Base-by-base conservation (phyloP, 2,888 invertebrate species). In the Sylvicola cinctus region DNA sequence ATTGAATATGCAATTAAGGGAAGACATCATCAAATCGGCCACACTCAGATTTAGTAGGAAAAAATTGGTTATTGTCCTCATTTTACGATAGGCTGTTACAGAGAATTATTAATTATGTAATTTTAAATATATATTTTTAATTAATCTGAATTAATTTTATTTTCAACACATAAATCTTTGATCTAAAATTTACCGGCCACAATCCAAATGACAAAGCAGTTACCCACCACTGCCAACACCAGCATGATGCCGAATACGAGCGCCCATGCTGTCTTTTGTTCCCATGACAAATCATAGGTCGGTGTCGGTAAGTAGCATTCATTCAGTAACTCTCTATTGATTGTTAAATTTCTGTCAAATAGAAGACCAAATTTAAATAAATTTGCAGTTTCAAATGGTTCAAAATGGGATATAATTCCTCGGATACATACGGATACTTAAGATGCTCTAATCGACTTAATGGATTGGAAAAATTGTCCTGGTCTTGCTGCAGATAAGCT, bases 121-220 rank as follows among this genome's bases (percentile, higher is more conserved):
- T n/a, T n/a, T n/a, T n/a, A n/a, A n/a, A n/a, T n/a, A n/a, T n/a
- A 20, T 20, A 20, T 20, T 20, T 20, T 20, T 20, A 20, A n/a
- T n/a, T n/a, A n/a, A n/a, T n/a, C n/a, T n/a, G n/a, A n/a, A n/a
- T n/a, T n/a, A n/a, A n/a, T n/a, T n/a, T 8, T 25, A 25, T 25
- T 25, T 25, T 8, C 25, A 25, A 25, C 25, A 25, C 7, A 25
- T 25, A 11, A 25, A 25, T 25, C 7, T 25, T 25, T 25, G 11
- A n/a, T 31, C 25, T 16, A 16, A 39, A 32, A 52, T 68, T 64
- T 55, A 79, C 81, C 80, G 45, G 73, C 68, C 8, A 91, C 85
- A 45, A 91, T 90, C 91, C 90, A 91, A 45, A 90, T 81, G 33
- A 91, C 90, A 40, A 88, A 81, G 29, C 76, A 67, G 49, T 91